These are phyloP conservation scores for Pheosia tremula DNA, from an alignment of 2,888 invertebrate genomes.

Conservation along the genomic window DNA sequence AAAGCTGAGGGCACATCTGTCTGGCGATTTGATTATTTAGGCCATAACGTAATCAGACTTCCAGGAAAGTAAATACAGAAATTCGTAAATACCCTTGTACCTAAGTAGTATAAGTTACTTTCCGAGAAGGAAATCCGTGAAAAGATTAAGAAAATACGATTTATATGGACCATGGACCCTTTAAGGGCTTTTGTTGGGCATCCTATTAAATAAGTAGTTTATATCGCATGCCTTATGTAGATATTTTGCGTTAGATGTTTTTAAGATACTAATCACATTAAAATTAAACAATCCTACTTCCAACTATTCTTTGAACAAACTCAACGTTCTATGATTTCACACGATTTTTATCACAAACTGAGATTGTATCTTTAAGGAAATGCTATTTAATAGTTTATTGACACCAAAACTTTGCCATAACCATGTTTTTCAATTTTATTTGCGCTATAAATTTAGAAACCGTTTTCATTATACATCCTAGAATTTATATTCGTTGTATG, in stretches of 20 bases:
- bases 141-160: not conserved
- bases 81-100: not conserved
- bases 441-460: conserved; percentile 15
- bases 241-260: no score
- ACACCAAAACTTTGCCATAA: no score
- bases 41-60: not conserved
- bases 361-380: not conserved
- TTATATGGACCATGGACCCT: not conserved
- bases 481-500: conserved; percentile 26
- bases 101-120: not conserved
- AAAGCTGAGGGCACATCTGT: not conserved
- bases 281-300: no score
- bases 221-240: not conserved
- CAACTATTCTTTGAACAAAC: no score
- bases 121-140: not conserved
- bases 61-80: not conserved
- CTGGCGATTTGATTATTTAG: not conserved
- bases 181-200: not conserved
- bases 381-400: not conserved
- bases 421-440: not conserved
- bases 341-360: no score
- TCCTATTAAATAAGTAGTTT: not conserved
- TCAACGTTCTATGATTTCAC: no score
- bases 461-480: conserved; percentile 23
- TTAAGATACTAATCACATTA: no score